Base-by-base conservation (phyloP, 2,888 invertebrate genomes). In the Sphecodes monilicornis region DNA sequence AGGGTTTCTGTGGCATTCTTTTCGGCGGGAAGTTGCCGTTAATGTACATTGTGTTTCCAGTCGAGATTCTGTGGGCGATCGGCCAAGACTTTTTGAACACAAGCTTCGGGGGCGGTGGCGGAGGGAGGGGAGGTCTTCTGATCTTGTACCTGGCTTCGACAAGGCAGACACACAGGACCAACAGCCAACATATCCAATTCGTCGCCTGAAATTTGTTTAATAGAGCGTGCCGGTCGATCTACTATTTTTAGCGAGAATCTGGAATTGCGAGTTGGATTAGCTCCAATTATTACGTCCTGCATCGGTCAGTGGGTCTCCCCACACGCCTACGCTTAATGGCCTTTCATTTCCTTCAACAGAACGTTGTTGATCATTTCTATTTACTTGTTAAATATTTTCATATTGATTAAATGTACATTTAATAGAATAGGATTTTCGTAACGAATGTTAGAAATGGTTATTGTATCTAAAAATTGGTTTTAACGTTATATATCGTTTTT, bases 71-170 rank as follows among this genome's bases (percentile, higher is more conserved):
- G 57, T 91, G 92, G 22, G 86, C 87, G 1, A 94, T 92, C 1
- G 93, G 93, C 92, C 93, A 93, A 46, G 92, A 86, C 78, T 94
- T 93, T 70, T 93, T 93, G 79, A 85, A 92, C 36, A 94, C 89
- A 22, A 90, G 85, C 54, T 92, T 92, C 36, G 92, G 91, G 32
- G 93, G 90, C 32, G 92, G 93, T 18, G 92, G 92, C 18, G 91
- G 92, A 46, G 94, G 88, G 6, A 90, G 71, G 5, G 90, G 93
- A 5, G 95, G 95, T 64, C 95, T 93, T 80, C 95, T 92, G 54
- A 93, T 89, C 84, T 94, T 95, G 88, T 94, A 93, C 76, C 94
- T 92, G 10, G 93, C 94, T 83, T 93, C 92, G 46, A 92, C 84
- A 29, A 92, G 72, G 70, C 91, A 92, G 43, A 92, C 76, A 76